phyloP scores from a whole-genome alignment of 2,888 invertebrate genomes.

The Erebia palarica region DNA sequence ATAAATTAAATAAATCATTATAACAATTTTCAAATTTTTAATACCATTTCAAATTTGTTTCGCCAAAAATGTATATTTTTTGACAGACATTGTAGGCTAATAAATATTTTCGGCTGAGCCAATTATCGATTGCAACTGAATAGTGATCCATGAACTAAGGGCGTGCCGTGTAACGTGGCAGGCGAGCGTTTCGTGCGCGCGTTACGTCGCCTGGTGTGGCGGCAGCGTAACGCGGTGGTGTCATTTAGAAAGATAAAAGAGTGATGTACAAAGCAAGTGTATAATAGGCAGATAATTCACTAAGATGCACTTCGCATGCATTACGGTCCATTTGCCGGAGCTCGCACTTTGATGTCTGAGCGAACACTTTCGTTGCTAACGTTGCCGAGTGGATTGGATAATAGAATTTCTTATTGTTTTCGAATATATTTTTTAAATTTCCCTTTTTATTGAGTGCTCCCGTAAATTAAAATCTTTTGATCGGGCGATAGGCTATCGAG shows the following conservation, averaged over 20 bases:
- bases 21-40: background rate
- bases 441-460: constrained; percentile 18
- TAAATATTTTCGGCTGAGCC: constrained; percentile 8
- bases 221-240: constrained; percentile 47
- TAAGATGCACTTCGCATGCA: constrained; percentile 63
- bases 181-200: constrained; percentile 23
- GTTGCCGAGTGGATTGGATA: constrained; percentile 36
- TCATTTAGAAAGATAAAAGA: constrained; percentile 66
- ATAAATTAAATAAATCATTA: background rate
- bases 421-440: constrained; percentile 33
- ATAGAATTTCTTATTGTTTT: constrained; percentile 38
- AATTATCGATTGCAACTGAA: constrained; percentile 9
- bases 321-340: constrained; percentile 68
- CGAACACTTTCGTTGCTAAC: constrained; percentile 32
- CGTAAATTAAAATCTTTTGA: constrained; percentile 5
- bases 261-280: constrained; percentile 73
- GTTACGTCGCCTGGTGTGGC: constrained; percentile 59
- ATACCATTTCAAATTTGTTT: background rate
- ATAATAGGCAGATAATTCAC: constrained; percentile 77
- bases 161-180: background rate
- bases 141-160: background rate
- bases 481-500: background rate
- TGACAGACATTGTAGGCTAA: background rate
- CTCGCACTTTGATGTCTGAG: constrained; percentile 46
- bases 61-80: background rate